Evolutionary conservation across 2,888 invertebrate species (phyloP), one percentile per base, ranked within the genome.

Genomic region (Leptothorax acervorum): DNA sequence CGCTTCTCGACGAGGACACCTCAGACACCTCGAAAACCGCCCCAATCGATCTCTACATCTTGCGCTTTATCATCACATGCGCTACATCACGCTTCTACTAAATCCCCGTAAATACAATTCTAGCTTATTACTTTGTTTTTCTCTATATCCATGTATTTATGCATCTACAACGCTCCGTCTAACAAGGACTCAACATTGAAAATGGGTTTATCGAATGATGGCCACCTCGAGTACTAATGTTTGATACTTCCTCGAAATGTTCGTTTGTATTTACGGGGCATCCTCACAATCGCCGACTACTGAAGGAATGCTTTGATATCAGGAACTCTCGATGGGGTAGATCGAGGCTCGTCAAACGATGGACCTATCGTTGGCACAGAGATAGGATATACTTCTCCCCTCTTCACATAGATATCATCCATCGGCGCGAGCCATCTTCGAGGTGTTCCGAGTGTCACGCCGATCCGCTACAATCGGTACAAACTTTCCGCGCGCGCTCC

Each of bases 281-380:
- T 35, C 35, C 45, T 66, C 63, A 48, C 31, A 75, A 74, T 35
- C 76, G 66, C 66, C 82, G 39, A 65, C 84, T 84, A 82, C 55
- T 89, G 60, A 89, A 89, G 90, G 90, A 90, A 90, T 90, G 89
- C 90, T 89, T 88, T 76, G 78, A 89, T 87, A 90, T 87, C 89
- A 90, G 90, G 90, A 90, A 90, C 89, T 90, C 62, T 65, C 63
- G 45, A 63, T n/a, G 39, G 35, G 51, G 28, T 42, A 45, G 60
- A 82, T 53, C 23, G 48, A 45, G 35, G 31, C 15, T 62, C 71
- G 71, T 31, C 79, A 45, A 35, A 31, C 45, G 12, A 57, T 35
- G 12, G 71, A 81, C 3, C n/a, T 62, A 48, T 74, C 23, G n/a
- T 62, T 63, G 23, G 45, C 35, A 45, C 31, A 18, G 31, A 78